phyloP scores from a whole-genome alignment of 2,113 vertebrate genomes.

The Caranx ignobilis region DNA sequence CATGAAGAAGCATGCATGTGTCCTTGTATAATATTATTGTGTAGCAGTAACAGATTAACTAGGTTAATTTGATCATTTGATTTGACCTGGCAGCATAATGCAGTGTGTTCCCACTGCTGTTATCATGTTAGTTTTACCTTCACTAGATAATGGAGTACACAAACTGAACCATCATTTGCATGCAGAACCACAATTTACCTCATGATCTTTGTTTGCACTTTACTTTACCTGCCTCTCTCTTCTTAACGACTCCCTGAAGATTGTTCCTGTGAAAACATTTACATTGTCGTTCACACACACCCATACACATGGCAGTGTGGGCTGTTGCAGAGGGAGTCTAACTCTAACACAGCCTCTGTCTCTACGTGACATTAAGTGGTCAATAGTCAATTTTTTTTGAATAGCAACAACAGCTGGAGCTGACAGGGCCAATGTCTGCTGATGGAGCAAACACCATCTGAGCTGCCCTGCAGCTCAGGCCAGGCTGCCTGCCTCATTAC shows the following conservation, averaged over 20 bases:
- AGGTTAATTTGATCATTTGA: slow-evolving; percentile 32
- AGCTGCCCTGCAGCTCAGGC: slow-evolving; percentile 62
- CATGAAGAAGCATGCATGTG: background rate
- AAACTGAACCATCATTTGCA: slow-evolving; percentile 37
- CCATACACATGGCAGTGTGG: background rate
- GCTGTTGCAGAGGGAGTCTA: slow-evolving; percentile 42
- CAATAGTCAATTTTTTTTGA: slow-evolving; percentile 77
- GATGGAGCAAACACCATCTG: slow-evolving; percentile 71
- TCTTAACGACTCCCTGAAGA: slow-evolving; percentile 60
- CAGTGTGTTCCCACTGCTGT: slow-evolving; percentile 22
- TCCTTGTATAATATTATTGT: background rate
- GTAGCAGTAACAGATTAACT: background rate
- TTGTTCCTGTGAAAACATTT: slow-evolving; percentile 48
- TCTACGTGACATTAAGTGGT: slow-evolving; percentile 74
- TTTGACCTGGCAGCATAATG: slow-evolving; percentile 11
- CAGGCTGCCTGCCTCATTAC: slow-evolving; percentile 70
- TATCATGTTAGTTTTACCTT: slow-evolving; percentile 46
- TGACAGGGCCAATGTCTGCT: slow-evolving; percentile 74
- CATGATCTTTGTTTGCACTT: slow-evolving; percentile 57
- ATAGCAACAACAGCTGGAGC: slow-evolving; percentile 82
- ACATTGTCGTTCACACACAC: slow-evolving; percentile 33
- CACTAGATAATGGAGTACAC: slow-evolving; percentile 23
- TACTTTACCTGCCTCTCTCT: slow-evolving; percentile 62
- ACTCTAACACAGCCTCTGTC: slow-evolving; percentile 54
- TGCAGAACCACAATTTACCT: slow-evolving; percentile 36